Base-by-base conservation (phyloP, 1,140 invertebrate species). In the Drosophila melanica region DNA sequence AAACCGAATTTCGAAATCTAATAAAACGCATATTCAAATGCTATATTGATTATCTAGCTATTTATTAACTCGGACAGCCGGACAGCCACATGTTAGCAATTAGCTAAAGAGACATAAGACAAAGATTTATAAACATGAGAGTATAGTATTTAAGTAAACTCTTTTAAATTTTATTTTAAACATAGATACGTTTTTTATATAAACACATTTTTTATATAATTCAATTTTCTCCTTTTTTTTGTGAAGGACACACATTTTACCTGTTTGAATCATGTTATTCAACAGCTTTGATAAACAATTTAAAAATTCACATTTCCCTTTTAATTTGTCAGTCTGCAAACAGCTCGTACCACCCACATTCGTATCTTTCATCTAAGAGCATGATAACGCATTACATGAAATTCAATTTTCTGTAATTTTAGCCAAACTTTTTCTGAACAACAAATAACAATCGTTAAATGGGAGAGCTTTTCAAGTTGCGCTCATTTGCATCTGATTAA, bases 401-500 rank as follows among this genome's bases (percentile, higher is more conserved):
- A 79, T 67, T 79, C 68, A 79, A 79, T 79, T 78, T 68, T 59
- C 58, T 55, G 76, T 79, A 67, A 76, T 72, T 79, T 53, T 39
- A 37, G 12, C 10, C 18, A 30, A 76, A 76, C 51, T 76, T 74
- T 71, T 60, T 35, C 30, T 16, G 9, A 41, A 14, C 14, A 67
- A 75, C 73, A 75, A 72, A 75, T 67, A 76, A 72, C 58, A 50
- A 67, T 67, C 58, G 72, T 73, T 76, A 76, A 59, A 54, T 60
- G 23, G 47, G 66, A 55, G 48, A 66, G 62, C 50, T 62, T 54
- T 74, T 60, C 77, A 62, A 77, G 60, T 72, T 30, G 54, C 51
- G 57, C 58, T 80, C 75, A 77, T 80, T 80, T 80, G 77, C 75
- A 80, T 80, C 77, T 80, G 77, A 80, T 80, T 80, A 77, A 80